Evolutionary conservation across 2,113 vertebrate species (phyloP).

Genomic region (Notarius lentiginosus): DNA sequence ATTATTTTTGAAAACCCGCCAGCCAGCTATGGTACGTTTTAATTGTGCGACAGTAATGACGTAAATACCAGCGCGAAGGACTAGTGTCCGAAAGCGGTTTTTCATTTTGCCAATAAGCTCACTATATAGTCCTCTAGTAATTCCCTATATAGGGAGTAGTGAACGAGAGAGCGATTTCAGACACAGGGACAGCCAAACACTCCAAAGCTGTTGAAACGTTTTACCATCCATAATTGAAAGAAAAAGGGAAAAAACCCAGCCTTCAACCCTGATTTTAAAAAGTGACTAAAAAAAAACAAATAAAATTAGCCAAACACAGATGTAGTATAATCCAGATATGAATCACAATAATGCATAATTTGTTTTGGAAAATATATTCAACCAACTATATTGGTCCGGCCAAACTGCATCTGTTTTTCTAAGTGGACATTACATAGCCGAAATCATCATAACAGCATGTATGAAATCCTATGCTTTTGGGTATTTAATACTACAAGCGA

Average conservation of each 20-base stretch:
- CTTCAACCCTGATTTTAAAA: background rate
- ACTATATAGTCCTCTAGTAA: too few species aligned
- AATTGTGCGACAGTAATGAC: too few species aligned
- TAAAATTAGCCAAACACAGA: background rate
- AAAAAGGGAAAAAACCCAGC: too few species aligned
- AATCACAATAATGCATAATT: background rate
- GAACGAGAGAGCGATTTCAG: too few species aligned
- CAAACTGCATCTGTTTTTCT: background rate
- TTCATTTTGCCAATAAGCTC: too few species aligned
- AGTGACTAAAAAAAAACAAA: background rate
- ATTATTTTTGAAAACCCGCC: too few species aligned
- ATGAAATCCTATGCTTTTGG: background rate
- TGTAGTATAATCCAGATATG: background rate
- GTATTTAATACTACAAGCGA: background rate
- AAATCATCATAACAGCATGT: background rate
- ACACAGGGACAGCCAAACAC: background rate
- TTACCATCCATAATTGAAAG: too few species aligned
- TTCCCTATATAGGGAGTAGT: too few species aligned
- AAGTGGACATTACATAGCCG: background rate
- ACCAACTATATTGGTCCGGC: background rate
- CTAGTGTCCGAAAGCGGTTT: too few species aligned
- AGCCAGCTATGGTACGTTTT: too few species aligned
- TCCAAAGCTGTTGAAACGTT: background rate
- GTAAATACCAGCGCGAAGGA: too few species aligned
- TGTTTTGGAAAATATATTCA: background rate